These are phyloP conservation scores for Tipula vernalis DNA, from an alignment of 2,888 invertebrate species.

Conservation along the genomic window DNA sequence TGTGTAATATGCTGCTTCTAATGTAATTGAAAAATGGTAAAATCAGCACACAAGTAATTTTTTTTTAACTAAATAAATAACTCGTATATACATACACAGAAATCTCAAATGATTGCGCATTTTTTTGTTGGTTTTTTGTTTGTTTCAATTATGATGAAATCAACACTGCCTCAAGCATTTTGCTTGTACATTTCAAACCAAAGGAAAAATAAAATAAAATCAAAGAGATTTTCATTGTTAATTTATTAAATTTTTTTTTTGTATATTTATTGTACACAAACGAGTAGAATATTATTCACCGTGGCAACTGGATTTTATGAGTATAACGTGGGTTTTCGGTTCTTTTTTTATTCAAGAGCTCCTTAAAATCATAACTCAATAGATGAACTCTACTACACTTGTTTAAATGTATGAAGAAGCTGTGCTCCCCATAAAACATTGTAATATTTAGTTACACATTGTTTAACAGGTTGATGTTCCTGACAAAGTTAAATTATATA, in stretches of 20 bases:
- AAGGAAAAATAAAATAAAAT: not conserved
- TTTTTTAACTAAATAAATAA: not conserved
- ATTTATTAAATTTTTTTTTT: not conserved
- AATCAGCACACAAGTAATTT: not conserved
- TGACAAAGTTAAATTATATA: too few relatives aligned
- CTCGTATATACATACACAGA: not conserved
- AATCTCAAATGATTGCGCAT: not conserved
- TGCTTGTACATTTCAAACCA: not conserved
- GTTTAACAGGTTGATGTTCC: too few relatives aligned
- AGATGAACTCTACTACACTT: too few relatives aligned
- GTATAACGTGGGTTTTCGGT: too few relatives aligned
- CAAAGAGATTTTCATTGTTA: not conserved
- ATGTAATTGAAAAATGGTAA: not conserved
- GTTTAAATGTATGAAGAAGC: too few relatives aligned
- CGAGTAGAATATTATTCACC: not conserved
- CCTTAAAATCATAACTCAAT: too few relatives aligned
- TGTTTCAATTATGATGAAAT: conserved; percentile 4
- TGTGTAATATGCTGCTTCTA: not conserved
- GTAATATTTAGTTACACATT: too few relatives aligned
- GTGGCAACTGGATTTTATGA: not conserved
- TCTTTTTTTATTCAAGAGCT: too few relatives aligned
- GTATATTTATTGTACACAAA: too few relatives aligned
- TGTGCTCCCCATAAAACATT: too few relatives aligned
- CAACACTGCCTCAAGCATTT: not conserved
- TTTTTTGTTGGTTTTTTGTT: not conserved